These are phyloP conservation scores for Aptenodytes patagonicus DNA, from an alignment of 2,113 vertebrate species.

Conservation along the genomic window DNA sequence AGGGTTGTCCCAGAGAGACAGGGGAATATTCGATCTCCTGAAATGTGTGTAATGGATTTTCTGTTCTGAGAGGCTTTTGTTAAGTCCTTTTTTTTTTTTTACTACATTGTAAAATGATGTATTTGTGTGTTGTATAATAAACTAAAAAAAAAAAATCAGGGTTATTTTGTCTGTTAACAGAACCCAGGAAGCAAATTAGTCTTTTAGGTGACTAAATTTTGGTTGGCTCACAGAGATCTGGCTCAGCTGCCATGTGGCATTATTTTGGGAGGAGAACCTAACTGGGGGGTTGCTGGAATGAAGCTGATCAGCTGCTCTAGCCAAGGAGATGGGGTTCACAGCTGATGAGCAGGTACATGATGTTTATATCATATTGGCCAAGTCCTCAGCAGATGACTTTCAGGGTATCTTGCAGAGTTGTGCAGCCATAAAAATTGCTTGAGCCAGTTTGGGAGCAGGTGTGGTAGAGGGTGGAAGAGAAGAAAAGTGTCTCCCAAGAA, in stretches of 20 bases:
- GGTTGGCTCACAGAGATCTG: neutral
- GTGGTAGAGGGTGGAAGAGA: neutral
- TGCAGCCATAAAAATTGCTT: neutral
- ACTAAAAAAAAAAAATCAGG: neutral
- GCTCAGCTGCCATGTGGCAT: neutral
- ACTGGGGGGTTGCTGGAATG: neutral
- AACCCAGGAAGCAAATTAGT: neutral
- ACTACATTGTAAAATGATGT: neutral
- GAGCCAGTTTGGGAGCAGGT: neutral
- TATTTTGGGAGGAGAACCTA: neutral
- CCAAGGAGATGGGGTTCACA: rapidly evolving
- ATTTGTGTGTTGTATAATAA: slow-evolving; percentile 24
- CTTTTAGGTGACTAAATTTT: neutral
- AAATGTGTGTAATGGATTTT: neutral
- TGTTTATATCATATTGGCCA: rapidly evolving
- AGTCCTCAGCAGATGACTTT: neutral
- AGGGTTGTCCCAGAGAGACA: no score
- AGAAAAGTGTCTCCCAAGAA: neutral
- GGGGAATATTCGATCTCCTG: rapidly evolving
- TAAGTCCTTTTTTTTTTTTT: neutral
- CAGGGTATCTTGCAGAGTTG: neutral
- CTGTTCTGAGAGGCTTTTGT: neutral
- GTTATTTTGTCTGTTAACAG: neutral
- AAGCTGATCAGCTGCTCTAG: neutral
- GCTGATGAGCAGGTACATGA: neutral